Evolutionary conservation across 2,113 vertebrate genomes (phyloP).

Genomic region (Takifugu bimaculatus): DNA sequence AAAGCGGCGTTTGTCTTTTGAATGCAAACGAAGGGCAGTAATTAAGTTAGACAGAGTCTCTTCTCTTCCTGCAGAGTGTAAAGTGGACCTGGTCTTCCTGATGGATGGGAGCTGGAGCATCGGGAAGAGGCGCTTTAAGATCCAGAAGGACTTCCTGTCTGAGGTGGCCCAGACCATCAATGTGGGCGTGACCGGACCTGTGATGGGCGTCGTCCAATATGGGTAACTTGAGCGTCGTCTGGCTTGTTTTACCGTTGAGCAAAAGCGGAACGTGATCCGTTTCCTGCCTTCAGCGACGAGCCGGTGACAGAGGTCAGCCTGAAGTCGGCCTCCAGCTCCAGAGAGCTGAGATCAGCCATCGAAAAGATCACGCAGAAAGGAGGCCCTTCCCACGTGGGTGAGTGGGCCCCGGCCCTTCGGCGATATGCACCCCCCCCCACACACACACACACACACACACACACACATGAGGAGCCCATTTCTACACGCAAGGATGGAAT

Average conservation of each 20-base stretch:
- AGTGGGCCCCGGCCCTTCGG: conserved; percentile 49
- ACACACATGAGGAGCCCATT: conserved; percentile 59
- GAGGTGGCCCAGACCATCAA: conserved; percentile 84
- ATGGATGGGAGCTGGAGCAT: conserved; percentile 96
- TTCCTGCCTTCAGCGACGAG: conserved; percentile 76
- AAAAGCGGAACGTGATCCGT: neutral
- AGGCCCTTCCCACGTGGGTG: conserved; percentile 92
- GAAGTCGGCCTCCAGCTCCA: conserved; percentile 80
- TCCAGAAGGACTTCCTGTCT: conserved; percentile 91
- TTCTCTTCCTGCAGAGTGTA: conserved; percentile 79
- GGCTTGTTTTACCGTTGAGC: neutral
- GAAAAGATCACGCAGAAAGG: conserved; percentile 91
- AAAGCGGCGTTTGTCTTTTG: too few species aligned
- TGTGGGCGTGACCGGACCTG: conserved; percentile 81
- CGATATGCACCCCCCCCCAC: conserved; percentile 22
- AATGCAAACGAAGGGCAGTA: too few species aligned
- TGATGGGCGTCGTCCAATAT: conserved; percentile 94
- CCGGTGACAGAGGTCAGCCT: conserved; percentile 89
- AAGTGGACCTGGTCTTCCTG: conserved; percentile 88
- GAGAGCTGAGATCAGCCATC: conserved; percentile 82
- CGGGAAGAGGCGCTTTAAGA: conserved; percentile 89
- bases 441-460: conserved; percentile 46
- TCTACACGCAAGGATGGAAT: conserved; percentile 62
- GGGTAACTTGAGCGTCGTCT: conserved; percentile 73
- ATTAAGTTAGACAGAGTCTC: too few species aligned